Evolutionary conservation across 2,797 vertebrate genomes (phyloP), one percentile per base, ranked within the genome.

Genomic region (Chiroxiphia lanceolata): DNA sequence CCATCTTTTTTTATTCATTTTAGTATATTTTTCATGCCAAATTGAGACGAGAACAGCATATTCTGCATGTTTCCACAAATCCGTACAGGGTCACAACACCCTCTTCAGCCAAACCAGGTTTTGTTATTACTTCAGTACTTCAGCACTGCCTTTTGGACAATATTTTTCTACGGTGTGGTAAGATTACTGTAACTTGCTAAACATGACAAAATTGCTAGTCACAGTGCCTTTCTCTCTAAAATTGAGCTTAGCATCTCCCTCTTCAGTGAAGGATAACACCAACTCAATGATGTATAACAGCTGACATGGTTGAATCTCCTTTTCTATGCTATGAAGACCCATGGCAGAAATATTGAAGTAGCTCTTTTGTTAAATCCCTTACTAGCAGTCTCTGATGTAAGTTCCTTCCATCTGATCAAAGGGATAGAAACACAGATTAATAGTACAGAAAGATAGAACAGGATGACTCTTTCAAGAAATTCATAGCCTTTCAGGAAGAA

Each of bases 341-440:
- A 72, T 1, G 4, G 44, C 33, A 19, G 67, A 91, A 94, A 94
- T 80, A 45, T 68, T 63, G 72, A 82, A 87, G 77, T 33, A 85
- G 33, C 8, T 90, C 36, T 69, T 92, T 76, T 83, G 48, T 96
- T 94, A 95, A 95, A 93, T 34, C 76, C 60, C 50, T 84, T 47
- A 60, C 71, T 83, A 57, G 44, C 67, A 89, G 56, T 42, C 86
- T 91, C 79, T 36, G 84, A 69, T 94, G 92, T 88, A 79, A 69
- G 51, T 56, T 90, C 44, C 21, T 48, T 90, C 51, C 68, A 31
- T 85, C 61, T 81, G 65, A 83, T 56, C 61, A 83, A 93, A 78
- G 53, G 69, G 42, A 76, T 50, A 79, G 77, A 90, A 92, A 78
- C 27, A 69, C 40, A 87, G 80, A 96, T 91, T 93, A 94, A 87